Evolutionary conservation across 2,797 vertebrate genomes (phyloP).

Genomic region (Intellagama lesueurii): DNA sequence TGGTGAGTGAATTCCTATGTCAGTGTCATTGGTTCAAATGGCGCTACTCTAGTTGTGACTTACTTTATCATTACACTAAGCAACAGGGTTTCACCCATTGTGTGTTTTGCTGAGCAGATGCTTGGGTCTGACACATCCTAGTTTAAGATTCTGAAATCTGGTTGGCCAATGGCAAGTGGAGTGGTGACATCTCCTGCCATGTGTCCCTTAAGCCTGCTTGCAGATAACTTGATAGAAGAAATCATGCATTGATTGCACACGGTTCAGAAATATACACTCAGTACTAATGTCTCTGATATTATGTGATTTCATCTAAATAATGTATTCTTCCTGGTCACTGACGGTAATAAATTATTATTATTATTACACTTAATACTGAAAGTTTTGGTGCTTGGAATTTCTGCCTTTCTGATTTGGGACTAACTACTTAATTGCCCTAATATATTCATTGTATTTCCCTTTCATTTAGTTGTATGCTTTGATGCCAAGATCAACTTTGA

Average conservation of each 20-base stretch:
- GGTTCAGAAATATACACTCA: not conserved
- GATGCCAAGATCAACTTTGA: slow-evolving; percentile 99
- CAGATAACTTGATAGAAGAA: not conserved
- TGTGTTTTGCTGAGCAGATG: not conserved
- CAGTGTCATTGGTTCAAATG: no score
- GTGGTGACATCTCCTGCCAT: not conserved
- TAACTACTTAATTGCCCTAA: slow-evolving; percentile 6
- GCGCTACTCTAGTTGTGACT: no score
- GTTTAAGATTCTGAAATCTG: not conserved
- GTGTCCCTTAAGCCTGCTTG: not conserved
- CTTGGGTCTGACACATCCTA: not conserved
- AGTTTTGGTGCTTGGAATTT: not conserved
- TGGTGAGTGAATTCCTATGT: no score
- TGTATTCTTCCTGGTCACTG: no score
- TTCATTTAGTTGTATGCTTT: slow-evolving; percentile 92
- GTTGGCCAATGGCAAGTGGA: not conserved
- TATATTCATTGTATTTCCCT: slow-evolving; percentile 23
- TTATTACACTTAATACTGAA: not conserved
- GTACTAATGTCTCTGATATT: no score
- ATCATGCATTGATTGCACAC: not conserved
- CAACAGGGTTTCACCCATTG: not conserved
- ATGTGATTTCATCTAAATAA: no score
- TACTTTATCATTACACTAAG: no score
- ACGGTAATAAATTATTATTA: no score
- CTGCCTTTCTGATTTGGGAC: slow-evolving; percentile 10